These are phyloP conservation scores for Pyrgilauda ruficollis DNA, from an alignment of 2,113 vertebrate species.

Conservation along the genomic window DNA sequence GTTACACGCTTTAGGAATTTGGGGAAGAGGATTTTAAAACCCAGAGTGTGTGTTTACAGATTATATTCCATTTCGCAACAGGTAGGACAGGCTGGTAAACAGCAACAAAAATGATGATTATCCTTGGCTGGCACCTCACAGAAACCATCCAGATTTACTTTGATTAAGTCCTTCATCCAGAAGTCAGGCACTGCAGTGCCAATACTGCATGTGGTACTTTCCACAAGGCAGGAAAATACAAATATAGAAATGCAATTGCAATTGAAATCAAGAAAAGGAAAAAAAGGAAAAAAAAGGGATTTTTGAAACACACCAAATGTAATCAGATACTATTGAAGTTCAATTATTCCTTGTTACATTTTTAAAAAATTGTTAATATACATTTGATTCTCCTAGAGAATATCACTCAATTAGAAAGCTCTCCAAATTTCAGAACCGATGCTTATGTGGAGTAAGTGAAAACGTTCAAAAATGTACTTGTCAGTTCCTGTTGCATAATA, in stretches of 20 bases:
- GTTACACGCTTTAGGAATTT: not conserved
- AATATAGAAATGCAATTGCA: not conserved
- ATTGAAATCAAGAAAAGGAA: not conserved
- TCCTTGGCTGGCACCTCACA: not conserved
- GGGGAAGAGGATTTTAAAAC: not conserved
- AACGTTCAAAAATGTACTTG: constrained; percentile 1
- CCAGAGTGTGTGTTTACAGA: not conserved
- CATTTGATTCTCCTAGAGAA: constrained; percentile 1
- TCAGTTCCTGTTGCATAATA: constrained; percentile 27
- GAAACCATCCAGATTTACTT: not conserved
- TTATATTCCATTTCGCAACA: not conserved
- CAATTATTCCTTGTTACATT: constrained; percentile 18
- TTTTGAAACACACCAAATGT: not conserved
- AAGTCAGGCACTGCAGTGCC: not conserved
- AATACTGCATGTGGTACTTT: not conserved
- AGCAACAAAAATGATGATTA: not conserved
- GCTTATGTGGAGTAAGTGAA: constrained; percentile 1
- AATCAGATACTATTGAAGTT: constrained; percentile 24
- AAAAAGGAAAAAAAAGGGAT: not conserved
- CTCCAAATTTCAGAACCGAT: constrained; percentile 3
- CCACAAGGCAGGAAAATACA: not conserved
- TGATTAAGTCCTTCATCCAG: not conserved
- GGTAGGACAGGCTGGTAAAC: not conserved
- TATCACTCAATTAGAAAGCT: not conserved
- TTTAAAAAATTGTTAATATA: not conserved